A percentile compares a stretch with the other conserved stretches of the same genome.
Evolutionary conservation across 92 coral and sea anemone genomes (phyloP).

Genomic region (Chrysogorgia sp.): DNA sequence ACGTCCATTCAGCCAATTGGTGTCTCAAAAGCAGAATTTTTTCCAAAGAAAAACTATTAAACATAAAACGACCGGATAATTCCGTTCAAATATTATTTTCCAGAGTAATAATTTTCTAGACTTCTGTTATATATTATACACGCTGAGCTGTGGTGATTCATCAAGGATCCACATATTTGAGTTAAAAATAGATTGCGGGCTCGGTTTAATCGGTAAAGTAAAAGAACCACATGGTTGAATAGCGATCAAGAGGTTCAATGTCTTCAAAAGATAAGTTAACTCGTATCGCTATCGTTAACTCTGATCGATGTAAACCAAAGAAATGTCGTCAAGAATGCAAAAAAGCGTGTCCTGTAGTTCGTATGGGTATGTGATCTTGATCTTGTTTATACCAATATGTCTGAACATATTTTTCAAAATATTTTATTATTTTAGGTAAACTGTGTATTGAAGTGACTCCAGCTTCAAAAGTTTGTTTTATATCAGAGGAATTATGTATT

Average conservation of each 20-base stretch:
- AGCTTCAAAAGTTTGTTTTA: conserved; percentile 69
- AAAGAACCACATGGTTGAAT: conserved; percentile 15
- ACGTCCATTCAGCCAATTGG: too few species aligned
- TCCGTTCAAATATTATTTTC: too few species aligned
- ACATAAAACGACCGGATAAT: too few species aligned
- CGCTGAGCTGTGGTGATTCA: too few species aligned
- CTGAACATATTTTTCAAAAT: not conserved
- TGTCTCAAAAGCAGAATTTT: too few species aligned
- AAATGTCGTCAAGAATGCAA: conserved; percentile 91
- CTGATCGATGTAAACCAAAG: conserved; percentile 94
- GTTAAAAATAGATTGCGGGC: conserved; percentile 25
- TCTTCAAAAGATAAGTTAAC: conserved; percentile 77
- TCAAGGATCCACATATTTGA: too few species aligned
- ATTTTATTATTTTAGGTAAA: conserved; percentile 69
- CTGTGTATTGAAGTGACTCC: conserved; percentile 86
- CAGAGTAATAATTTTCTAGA: too few species aligned
- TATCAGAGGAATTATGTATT: conserved; percentile 91
- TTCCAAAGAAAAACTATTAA: too few species aligned
- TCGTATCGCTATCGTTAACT: conserved; percentile 90
- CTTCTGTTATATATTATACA: too few species aligned
- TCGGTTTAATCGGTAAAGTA: not conserved
- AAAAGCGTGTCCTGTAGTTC: conserved; percentile 91
- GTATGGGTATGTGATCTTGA: conserved; percentile 77
- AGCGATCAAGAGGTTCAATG: conserved; percentile 48
- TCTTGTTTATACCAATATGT: not conserved